These are phyloP conservation scores for Caenorhabditis sp. DNA, from an alignment of 2,888 invertebrate genomes.

Conservation along the genomic window DNA sequence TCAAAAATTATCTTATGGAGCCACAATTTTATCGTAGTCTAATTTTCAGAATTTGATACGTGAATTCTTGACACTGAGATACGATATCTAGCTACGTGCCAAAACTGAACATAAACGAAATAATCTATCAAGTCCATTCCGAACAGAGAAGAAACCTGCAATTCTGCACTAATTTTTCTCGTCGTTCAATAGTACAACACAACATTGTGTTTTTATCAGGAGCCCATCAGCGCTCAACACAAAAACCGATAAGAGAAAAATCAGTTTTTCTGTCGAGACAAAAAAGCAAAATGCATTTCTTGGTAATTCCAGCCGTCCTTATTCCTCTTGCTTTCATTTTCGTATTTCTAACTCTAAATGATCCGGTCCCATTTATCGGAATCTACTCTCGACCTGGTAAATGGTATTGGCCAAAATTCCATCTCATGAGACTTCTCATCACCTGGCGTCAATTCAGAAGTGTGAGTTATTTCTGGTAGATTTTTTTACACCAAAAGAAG, in stretches of 20 bases:
- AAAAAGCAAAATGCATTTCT: not conserved
- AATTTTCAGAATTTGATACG: too few relatives aligned
- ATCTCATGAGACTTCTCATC: conserved; percentile 57
- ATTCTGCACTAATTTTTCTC: too few relatives aligned
- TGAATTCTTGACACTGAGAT: too few relatives aligned
- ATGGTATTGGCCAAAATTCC: conserved; percentile 59
- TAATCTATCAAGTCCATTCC: too few relatives aligned
- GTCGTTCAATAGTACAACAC: too few relatives aligned
- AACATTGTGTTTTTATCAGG: not conserved
- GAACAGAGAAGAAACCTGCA: too few relatives aligned
- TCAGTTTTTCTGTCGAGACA: not conserved
- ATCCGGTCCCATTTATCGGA: conserved; percentile 39
- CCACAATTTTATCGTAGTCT: too few relatives aligned
- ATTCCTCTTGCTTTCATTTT: not conserved
- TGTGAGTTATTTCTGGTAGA: conserved; percentile 2
- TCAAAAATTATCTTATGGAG: too few relatives aligned
- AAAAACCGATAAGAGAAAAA: not conserved
- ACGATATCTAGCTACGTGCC: too few relatives aligned
- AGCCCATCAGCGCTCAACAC: not conserved
- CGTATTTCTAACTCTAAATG: not conserved
- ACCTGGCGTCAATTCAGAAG: conserved; percentile 39
- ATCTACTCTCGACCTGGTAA: conserved; percentile 54
- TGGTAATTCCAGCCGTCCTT: not conserved
- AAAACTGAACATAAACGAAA: too few relatives aligned
- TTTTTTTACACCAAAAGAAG: conserved; percentile 1